These are phyloP conservation scores for Octomys mimax DNA, from an alignment of 2,797 vertebrate species.

Conservation along the genomic window DNA sequence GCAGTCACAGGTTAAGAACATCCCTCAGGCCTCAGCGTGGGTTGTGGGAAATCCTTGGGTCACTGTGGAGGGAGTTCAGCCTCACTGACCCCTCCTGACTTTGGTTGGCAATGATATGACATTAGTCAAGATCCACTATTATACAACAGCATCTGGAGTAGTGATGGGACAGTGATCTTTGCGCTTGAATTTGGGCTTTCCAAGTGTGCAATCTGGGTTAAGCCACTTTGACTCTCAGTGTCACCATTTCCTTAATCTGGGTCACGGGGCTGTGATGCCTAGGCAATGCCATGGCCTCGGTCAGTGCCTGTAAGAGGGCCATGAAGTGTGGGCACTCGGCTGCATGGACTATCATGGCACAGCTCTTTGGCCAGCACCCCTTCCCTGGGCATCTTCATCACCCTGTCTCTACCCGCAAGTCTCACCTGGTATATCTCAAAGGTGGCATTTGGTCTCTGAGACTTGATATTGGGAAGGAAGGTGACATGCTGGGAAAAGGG, in stretches of 20 bases:
- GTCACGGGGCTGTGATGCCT: neutral
- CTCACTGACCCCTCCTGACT: neutral
- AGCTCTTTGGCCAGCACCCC: neutral
- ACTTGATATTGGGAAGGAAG: neutral
- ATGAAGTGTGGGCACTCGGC: no score
- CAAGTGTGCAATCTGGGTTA: neutral
- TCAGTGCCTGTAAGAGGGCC: neutral
- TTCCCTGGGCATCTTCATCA: neutral
- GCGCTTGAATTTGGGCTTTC: neutral
- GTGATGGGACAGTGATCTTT: neutral
- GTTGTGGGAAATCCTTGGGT: neutral
- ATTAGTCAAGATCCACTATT: neutral
- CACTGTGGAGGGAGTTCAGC: neutral
- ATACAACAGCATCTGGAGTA: neutral
- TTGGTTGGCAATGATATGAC: neutral
- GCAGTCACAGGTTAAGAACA: neutral
- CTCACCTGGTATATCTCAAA: neutral
- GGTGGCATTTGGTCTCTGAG: neutral
- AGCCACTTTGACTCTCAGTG: neutral
- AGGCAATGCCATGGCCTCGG: neutral
- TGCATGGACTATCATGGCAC: rapidly evolving
- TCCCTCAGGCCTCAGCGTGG: neutral
- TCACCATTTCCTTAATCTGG: neutral
- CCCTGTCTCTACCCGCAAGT: neutral
- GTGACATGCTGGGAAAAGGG: neutral